Conservation (phyloP, 2,888 invertebrate species). For the Calameuta filiformis region DNA sequence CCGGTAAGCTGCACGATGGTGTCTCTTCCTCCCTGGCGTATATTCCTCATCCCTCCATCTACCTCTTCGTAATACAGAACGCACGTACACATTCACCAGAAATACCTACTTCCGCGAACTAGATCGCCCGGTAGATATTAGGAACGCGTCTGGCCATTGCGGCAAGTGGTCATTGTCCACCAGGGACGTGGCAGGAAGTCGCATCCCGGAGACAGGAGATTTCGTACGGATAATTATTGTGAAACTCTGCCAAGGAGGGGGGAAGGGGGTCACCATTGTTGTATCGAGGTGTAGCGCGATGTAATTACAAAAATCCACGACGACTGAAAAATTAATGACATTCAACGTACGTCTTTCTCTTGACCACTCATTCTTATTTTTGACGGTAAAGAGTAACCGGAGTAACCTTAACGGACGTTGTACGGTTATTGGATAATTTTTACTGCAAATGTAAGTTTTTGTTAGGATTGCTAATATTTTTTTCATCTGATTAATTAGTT, state of each 20-base stretch:
- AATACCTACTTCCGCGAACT: conserved; percentile 58
- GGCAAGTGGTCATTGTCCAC: conserved; percentile 61
- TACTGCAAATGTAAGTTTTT: neutral
- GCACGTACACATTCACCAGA: conserved; percentile 34
- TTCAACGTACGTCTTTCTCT: neutral
- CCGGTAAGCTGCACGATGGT: conserved; percentile 42
- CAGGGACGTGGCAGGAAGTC: conserved; percentile 49
- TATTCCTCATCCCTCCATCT: conserved; percentile 30
- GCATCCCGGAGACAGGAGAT: conserved; percentile 46
- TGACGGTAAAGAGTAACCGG: neutral
- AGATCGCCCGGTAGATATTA: conserved; percentile 58
- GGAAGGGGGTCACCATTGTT: conserved; percentile 39
- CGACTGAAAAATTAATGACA: neutral
- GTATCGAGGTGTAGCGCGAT: conserved; percentile 47
- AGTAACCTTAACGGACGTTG: conserved; percentile 4
- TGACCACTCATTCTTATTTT: neutral
- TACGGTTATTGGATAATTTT: conserved; percentile 11
- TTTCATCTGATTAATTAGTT: neutral
- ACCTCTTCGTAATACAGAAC: conserved; percentile 26
- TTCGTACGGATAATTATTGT: conserved; percentile 54
- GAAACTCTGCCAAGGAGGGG: conserved; percentile 37
- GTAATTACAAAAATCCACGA: conserved; percentile 18
- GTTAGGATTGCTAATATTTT: neutral
- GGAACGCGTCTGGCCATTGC: conserved; percentile 51
- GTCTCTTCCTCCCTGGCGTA: conserved; percentile 27